A percentile compares a stretch with the other conserved stretches of the same genome.
phyloP scores from a whole-genome alignment of 2,888 invertebrate genomes.

The Ophraella communa region DNA sequence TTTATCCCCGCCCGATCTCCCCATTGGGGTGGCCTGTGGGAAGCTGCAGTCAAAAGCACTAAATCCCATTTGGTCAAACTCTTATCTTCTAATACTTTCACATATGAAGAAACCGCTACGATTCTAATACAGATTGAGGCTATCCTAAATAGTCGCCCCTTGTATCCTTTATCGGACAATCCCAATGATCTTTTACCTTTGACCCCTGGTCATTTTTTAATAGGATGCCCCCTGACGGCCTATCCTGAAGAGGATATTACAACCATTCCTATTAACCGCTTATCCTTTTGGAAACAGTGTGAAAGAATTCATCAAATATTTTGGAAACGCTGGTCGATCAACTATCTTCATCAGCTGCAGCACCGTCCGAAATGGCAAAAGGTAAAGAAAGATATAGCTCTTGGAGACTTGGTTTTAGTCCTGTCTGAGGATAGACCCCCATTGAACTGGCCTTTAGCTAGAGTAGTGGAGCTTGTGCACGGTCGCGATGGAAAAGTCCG shows the following conservation, averaged over 20 bases:
- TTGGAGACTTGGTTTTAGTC: constrained; percentile 6
- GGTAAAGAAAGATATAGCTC: background rate
- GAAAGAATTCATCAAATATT: background rate
- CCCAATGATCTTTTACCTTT: constrained; percentile 1
- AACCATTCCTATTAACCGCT: background rate
- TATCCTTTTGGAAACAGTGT: constrained; percentile 11
- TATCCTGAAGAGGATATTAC: background rate
- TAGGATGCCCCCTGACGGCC: background rate
- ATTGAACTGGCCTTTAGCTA: constrained; percentile 9
- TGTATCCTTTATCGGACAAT: background rate
- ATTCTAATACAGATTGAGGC: background rate
- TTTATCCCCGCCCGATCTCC: background rate
- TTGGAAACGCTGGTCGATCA: constrained; percentile 5
- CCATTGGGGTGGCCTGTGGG: background rate
- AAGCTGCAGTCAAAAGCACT: background rate
- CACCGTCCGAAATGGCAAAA: constrained; percentile 9
- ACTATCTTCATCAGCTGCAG: constrained; percentile 2
- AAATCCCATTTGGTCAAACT: background rate
- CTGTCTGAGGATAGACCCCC: constrained; percentile 1
- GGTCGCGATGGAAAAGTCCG: constrained; percentile 9
- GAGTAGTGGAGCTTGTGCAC: background rate
- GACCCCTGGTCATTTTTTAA: constrained; percentile 1
- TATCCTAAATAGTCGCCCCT: background rate
- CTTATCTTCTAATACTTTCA: background rate
- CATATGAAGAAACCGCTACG: background rate